Evolutionary conservation across 2,888 invertebrate genomes (phyloP).

Genomic region (Uropetala carovei): DNA sequence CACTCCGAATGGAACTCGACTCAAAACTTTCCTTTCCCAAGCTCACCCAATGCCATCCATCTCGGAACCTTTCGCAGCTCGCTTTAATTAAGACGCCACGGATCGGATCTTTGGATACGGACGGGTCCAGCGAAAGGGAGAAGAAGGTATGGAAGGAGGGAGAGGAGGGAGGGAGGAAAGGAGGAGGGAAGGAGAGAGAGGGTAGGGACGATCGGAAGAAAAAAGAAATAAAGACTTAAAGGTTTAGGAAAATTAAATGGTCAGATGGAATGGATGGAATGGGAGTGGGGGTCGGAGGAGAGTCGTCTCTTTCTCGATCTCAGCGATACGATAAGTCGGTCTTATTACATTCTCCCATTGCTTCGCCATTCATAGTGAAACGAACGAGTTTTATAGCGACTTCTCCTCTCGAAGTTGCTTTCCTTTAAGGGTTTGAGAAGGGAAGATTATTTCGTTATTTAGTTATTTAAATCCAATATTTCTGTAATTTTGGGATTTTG

Average conservation of each 20-base stretch:
- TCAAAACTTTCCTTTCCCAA: constrained; percentile 47
- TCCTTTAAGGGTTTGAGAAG: no score
- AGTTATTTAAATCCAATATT: no score
- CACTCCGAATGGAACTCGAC: constrained; percentile 33
- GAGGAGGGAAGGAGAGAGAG: background rate
- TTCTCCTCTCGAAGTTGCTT: background rate
- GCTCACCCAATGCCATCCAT: constrained; percentile 38
- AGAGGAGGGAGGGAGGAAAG: no score
- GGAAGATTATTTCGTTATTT: no score
- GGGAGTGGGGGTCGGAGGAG: no score
- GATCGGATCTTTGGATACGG: constrained; percentile 46
- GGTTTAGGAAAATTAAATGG: constrained; percentile 57
- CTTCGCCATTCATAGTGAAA: background rate
- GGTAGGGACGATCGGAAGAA: background rate
- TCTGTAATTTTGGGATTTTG: no score
- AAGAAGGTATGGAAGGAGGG: background rate
- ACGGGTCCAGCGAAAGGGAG: background rate
- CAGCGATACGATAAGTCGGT: background rate
- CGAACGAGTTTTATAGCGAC: background rate
- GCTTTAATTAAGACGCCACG: constrained; percentile 58
- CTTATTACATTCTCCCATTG: background rate
- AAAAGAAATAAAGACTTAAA: constrained; percentile 23
- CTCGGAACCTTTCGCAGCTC: constrained; percentile 35
- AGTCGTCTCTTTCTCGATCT: constrained; percentile 43
- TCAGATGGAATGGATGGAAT: no score